A percentile compares a stretch with the other conserved stretches of the same genome.
phyloP scores from a whole-genome alignment of 2,113 vertebrate genomes.

The Bujurquina vittata region DNA sequence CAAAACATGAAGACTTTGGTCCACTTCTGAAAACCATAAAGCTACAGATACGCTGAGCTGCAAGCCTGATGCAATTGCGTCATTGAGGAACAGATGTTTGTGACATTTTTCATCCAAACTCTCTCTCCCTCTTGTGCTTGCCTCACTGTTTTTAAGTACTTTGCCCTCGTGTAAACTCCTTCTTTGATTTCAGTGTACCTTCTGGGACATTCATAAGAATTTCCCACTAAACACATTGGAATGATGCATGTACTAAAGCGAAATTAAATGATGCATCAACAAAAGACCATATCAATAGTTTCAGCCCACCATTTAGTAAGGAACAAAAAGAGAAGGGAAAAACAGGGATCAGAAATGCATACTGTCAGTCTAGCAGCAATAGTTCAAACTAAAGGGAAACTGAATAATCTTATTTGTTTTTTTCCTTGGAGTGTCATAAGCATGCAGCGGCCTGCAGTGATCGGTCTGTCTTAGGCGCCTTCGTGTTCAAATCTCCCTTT shows the following conservation, averaged over 20 bases:
- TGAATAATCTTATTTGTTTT: constrained; percentile 58
- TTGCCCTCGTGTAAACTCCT: constrained; percentile 40
- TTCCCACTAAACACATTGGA: constrained; percentile 37
- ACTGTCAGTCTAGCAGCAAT: constrained; percentile 63
- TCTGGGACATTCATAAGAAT: constrained; percentile 47
- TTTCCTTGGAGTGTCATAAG: constrained; percentile 34
- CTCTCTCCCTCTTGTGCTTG: constrained; percentile 27
- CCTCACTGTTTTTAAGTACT: constrained; percentile 22
- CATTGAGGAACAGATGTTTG: constrained; percentile 70
- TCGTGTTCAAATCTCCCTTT: neutral
- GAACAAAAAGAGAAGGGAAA: neutral
- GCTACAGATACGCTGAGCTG: constrained; percentile 32
- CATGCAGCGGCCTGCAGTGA: neutral
- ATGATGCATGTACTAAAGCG: constrained; percentile 48
- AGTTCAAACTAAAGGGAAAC: constrained; percentile 57
- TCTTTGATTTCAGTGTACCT: constrained; percentile 47
- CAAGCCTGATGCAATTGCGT: constrained; percentile 52
- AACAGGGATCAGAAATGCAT: constrained; percentile 51
- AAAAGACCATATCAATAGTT: constrained; percentile 52
- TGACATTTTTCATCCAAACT: constrained; percentile 61
- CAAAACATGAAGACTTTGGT: constrained; percentile 37
- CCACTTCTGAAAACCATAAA: constrained; percentile 16
- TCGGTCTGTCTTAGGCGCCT: neutral
- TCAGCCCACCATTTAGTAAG: neutral
- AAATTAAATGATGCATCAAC: constrained; percentile 55